A percentile compares a stretch with the other conserved stretches of the same genome.
phyloP scores from a whole-genome alignment of 1,140 invertebrate species.

The Melitaea cinxia region DNA sequence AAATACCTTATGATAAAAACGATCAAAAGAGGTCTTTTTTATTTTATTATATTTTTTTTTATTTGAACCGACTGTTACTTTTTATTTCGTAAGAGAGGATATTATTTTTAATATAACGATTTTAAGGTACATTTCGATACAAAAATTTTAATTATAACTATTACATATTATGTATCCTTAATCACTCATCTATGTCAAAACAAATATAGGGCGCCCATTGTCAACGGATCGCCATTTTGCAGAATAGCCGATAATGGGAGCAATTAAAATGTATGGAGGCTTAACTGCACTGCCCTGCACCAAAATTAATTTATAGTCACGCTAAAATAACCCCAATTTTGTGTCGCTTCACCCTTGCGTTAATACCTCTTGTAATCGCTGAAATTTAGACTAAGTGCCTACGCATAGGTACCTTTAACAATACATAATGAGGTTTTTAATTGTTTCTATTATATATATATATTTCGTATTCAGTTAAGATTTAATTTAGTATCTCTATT shows the following conservation, averaged over 20 bases:
- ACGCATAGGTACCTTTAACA: background rate
- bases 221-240: conserved; percentile 67
- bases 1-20: background rate
- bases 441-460: too few species aligned
- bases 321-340: conserved; percentile 73
- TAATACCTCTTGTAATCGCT: conserved; percentile 51
- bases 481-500: too few species aligned
- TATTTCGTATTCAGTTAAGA: too few species aligned
- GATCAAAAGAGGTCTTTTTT: background rate
- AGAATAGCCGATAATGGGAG: conserved; percentile 75
- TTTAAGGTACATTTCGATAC: background rate
- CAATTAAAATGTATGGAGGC: conserved; percentile 80
- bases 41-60: background rate
- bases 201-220: conserved; percentile 54
- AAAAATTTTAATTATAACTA: conserved; percentile 4
- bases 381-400: conserved; percentile 44
- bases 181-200: conserved; percentile 50
- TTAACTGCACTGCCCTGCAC: conserved; percentile 75
- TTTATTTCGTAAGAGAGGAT: background rate
- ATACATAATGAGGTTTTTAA: background rate
- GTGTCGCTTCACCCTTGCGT: conserved; percentile 48
- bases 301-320: conserved; percentile 79
- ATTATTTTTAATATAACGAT: background rate
- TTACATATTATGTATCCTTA: conserved; percentile 4
- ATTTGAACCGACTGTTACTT: background rate